These are phyloP conservation scores for Diuraphis noxia DNA, from an alignment of 1,140 invertebrate genomes.

Conservation along the genomic window DNA sequence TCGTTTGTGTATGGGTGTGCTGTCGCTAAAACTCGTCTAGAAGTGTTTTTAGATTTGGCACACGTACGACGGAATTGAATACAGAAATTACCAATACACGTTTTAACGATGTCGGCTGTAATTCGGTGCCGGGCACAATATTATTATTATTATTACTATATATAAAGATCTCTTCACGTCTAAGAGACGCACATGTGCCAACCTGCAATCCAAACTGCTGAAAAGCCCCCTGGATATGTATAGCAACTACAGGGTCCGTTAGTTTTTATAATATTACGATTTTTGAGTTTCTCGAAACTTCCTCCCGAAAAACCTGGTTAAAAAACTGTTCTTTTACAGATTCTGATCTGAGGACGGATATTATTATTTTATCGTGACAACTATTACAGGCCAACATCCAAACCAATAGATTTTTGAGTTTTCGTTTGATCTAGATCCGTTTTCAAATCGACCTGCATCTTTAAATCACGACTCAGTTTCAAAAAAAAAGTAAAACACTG, in stretches of 20 bases:
- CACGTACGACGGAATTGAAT: conserved; percentile 7
- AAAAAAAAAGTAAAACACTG: no score
- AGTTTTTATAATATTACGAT: neutral
- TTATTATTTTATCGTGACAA: neutral
- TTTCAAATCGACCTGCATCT: no score
- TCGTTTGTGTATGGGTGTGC: neutral
- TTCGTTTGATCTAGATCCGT: neutral
- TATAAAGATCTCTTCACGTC: neutral
- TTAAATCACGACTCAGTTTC: no score
- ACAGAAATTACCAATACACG: conserved; percentile 1
- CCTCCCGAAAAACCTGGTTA: no score
- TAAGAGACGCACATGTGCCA: neutral
- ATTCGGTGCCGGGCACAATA: neutral
- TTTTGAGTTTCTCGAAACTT: neutral
- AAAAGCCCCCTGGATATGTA: no score
- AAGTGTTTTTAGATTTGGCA: conserved; percentile 18
- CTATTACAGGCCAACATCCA: no score
- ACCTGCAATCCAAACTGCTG: neutral
- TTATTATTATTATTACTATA: no score
- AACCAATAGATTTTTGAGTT: no score
- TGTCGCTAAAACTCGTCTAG: neutral
- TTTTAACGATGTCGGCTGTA: neutral
- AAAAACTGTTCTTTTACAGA: no score
- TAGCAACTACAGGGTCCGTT: neutral
- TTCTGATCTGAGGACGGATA: neutral